Percentiles rank a stretch among this genome's conserved stretches.
These are phyloP conservation scores for Vanessa tameamea DNA, from an alignment of 1,140 invertebrate species.

Conservation along the genomic window DNA sequence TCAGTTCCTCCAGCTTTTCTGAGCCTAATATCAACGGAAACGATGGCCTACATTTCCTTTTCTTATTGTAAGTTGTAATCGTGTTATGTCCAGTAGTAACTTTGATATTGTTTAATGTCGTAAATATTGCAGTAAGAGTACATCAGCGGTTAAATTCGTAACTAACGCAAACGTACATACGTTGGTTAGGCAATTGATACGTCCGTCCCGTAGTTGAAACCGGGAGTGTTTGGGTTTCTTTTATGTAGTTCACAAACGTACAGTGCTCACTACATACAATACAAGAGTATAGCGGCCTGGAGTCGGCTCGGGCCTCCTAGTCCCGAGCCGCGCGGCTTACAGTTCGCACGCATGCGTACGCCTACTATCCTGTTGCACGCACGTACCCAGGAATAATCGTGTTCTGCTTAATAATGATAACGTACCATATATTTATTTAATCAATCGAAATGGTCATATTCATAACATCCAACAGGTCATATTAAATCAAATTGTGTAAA, in stretches of 20 bases:
- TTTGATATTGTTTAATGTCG: no score
- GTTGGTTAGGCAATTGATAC: slow-evolving; percentile 20
- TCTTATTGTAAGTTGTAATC: no score
- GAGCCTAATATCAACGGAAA: no score
- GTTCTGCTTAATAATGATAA: not conserved
- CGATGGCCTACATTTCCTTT: no score
- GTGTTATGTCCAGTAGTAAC: no score
- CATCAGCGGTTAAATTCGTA: not conserved
- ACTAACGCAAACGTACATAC: slow-evolving; percentile 1
- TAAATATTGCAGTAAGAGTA: not conserved
- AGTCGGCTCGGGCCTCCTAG: slow-evolving; percentile 45
- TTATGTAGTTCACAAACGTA: slow-evolving; percentile 26
- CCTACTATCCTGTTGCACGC: slow-evolving; percentile 54
- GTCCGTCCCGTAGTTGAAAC: slow-evolving; percentile 20
- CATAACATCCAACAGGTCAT: not conserved
- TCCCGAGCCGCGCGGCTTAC: slow-evolving; percentile 53
- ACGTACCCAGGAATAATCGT: slow-evolving; percentile 24
- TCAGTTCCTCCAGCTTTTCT: no score
- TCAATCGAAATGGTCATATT: not conserved
- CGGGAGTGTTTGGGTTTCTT: slow-evolving; percentile 29
- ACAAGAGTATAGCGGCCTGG: slow-evolving; percentile 13
- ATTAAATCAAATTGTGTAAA: slow-evolving; percentile 1
- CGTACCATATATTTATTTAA: slow-evolving; percentile 3
- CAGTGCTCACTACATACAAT: slow-evolving; percentile 6
- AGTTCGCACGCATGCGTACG: slow-evolving; percentile 63